phyloP scores from a whole-genome alignment of 2,888 invertebrate species.

The Tenodera sinensis region DNA sequence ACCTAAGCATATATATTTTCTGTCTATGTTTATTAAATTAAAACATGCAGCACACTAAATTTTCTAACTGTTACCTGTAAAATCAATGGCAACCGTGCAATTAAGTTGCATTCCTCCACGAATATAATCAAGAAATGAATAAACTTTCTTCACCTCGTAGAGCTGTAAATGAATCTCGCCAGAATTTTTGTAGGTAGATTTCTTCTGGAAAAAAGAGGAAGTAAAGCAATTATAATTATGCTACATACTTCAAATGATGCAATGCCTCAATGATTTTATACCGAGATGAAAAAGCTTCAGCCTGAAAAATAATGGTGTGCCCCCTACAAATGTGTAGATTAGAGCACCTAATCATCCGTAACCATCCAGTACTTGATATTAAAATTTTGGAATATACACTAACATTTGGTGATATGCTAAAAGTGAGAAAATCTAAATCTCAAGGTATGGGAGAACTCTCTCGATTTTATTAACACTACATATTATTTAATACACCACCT shows the following conservation, averaged over 20 bases:
- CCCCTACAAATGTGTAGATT: not conserved
- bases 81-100: slow-evolving; percentile 50
- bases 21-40: not conserved
- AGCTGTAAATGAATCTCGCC: slow-evolving; percentile 40
- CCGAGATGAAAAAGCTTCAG: not conserved
- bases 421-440: too few species aligned
- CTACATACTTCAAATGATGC: not conserved
- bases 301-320: too few species aligned
- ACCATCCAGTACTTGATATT: too few species aligned
- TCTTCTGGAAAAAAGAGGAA: slow-evolving; percentile 41
- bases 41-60: not conserved
- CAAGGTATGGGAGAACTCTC: too few species aligned
- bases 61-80: slow-evolving; percentile 41
- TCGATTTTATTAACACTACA: too few species aligned
- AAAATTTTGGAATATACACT: too few species aligned
- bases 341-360: not conserved
- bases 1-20: too few species aligned
- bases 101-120: slow-evolving; percentile 50
- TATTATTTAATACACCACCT: too few species aligned
- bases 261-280: not conserved
- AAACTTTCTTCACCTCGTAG: slow-evolving; percentile 37
- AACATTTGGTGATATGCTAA: too few species aligned
- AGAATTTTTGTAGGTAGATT: slow-evolving; percentile 47
- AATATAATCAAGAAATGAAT: slow-evolving; percentile 56
- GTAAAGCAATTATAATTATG: not conserved